Evolutionary conservation across 2,888 invertebrate genomes (phyloP).

Genomic region (Sipha maydis): DNA sequence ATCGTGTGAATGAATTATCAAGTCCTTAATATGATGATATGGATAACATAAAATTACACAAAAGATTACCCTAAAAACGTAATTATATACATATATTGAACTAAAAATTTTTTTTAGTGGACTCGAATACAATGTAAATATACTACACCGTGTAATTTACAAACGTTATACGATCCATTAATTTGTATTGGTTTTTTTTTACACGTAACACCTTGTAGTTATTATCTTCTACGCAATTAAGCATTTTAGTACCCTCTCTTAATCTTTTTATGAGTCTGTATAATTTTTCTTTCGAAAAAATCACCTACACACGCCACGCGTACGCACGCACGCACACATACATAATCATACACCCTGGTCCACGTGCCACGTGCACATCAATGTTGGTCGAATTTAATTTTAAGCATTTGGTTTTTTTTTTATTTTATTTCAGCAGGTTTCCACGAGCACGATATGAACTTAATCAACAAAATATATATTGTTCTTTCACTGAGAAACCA

Average conservation of each 20-base stretch:
- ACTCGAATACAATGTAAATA: not conserved
- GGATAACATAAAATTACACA: not conserved
- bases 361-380: too few relatives aligned
- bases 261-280: not conserved
- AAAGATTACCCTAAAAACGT: not conserved
- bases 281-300: not conserved
- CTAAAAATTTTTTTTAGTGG: not conserved
- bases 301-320: not conserved
- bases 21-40: not conserved
- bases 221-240: conserved; percentile 10
- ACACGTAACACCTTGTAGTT: not conserved
- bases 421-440: too few relatives aligned
- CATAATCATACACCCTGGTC: not conserved
- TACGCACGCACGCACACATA: not conserved
- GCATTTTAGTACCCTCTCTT: not conserved
- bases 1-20: not conserved
- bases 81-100: not conserved
- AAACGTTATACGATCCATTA: conserved; percentile 20
- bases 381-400: too few relatives aligned
- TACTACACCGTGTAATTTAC: conserved; percentile 1
- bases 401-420: too few relatives aligned
- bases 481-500: too few relatives aligned
- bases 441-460: too few relatives aligned
- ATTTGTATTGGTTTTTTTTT: conserved; percentile 31
- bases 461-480: too few relatives aligned